Percentiles rank a stretch among this genome's conserved stretches.
Evolutionary conservation across 1,140 invertebrate species (phyloP).

Genomic region (silkworm (Bombyx mori)): ASM3026992v2 NC_085129.1:20544501-20545000

Average conservation of each 20-base stretch:
- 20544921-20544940: constrained; percentile 52
- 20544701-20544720: constrained; percentile 22
- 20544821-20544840: constrained; percentile 61
- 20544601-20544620: constrained; percentile 18
- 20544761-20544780: constrained; percentile 49
- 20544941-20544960: constrained; percentile 39
- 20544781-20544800: constrained; percentile 42
- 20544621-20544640: constrained; percentile 19
- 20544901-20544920: constrained; percentile 52
- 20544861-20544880: constrained; percentile 59
- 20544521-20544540: constrained; percentile 21
- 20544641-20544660: constrained; percentile 20
- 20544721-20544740: constrained; percentile 16
- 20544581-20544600: constrained; percentile 17
- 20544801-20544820: constrained; percentile 53
- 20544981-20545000: constrained; percentile 25
- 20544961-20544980: constrained; percentile 35
- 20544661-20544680: constrained; percentile 23
- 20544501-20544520: constrained; percentile 39
- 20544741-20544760: not conserved
- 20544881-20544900: constrained; percentile 62
- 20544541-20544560: not conserved
- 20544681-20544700: constrained; percentile 24
- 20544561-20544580: constrained; percentile 2
- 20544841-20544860: constrained; percentile 21